Base-by-base conservation (phyloP, 2,113 vertebrate genomes). In the Vicugna pacos region DNA sequence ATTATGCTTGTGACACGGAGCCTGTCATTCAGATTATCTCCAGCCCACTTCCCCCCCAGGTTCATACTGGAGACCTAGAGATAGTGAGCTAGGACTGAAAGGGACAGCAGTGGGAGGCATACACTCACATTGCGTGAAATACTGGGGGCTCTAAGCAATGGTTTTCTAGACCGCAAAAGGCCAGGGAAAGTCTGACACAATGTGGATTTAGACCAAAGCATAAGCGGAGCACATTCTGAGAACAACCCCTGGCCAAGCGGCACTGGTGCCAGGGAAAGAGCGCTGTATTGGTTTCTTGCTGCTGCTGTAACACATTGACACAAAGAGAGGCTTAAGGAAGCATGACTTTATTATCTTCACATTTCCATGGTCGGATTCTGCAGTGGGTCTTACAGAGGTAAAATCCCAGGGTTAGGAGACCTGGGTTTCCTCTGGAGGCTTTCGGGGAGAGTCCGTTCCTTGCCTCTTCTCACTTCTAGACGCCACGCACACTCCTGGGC, bases 401-500 rank as follows among this genome's bases (percentile, higher is more conserved):
- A 85, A 79, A 28, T 46, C 26, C 22, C 56, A 38, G 13, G n/a
- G 6, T 38, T 75, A 13, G 35, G 17, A n/a, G n/a, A 65, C 2
- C 26, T 58, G 28, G 8, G 9, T 28, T 32, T n/a, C 5, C 64
- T 83, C 26, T 64, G 32, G 32, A 86, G 8, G 8, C 17, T n/a
- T 7, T 62, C 14, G 7, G 22, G 32, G 6, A 70, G 5, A 86
- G 38, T 7, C 0, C 30, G 6, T 4, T 11, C 15, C 8, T 79
- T 83, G 50, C 15, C n/a, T 46, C 58, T 79, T 28, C n/a, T 38
- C 4, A 6, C 8, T 46, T 56, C 35, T 72, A 67, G 50, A 13
- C 8, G 24, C 16, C 19, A 1, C 8, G 3, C 1, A 2, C 3
- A 5, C 46, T 56, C 46, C 17, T 13, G 48, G 16, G 32, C 30